Evolutionary conservation across 2,113 vertebrate genomes (phyloP), one percentile per base, ranked within the genome.

Genomic region (Chaetodon trifascialis): DNA sequence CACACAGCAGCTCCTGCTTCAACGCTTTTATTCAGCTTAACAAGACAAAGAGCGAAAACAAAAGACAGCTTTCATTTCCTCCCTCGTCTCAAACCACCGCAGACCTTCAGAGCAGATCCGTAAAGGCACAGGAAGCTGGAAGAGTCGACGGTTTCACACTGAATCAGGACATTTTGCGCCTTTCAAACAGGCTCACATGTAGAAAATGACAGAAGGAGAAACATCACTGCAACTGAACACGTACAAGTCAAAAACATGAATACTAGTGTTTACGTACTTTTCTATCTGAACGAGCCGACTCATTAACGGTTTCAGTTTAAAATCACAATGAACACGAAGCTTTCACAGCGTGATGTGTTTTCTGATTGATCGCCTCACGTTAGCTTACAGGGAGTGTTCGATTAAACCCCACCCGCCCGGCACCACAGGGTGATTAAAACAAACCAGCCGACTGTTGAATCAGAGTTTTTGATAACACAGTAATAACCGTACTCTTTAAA

Each of bases 11-110:
- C 65, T 56, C 54, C 42, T 63, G 46, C 46, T 86, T 77, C n/a
- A 68, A 65, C 74, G 52, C 34, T 46, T 90, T 88, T 88, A 87
- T 85, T 89, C 46, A 79, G 36, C 25, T 73, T 36, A 74, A 79
- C 65, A 85, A 58, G 67, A 76, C 58, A 75, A 79, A 82, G 16
- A 62, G 34, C 63, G 52, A 38, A 74, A 80, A 68, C 14, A 64
- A 72, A 59, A 52, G 10, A 2, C 36, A 62, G 25, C 11, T 34
- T 9, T 55, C 7, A 23, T 52, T 54, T 60, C n/a, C 52, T 54
- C 10, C 52, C 52, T 14, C 10, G 30, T 30, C 3, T 30, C 30
- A 25, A 4, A 42, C 23, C 0, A 4, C 4, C 42, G 38, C n/a
- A 49, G 19, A 47, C 16, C 19, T 65, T 46, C 6, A 16, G n/a